phyloP scores from a whole-genome alignment of 2,888 invertebrate species.

The Drosophila macrothrix region DNA sequence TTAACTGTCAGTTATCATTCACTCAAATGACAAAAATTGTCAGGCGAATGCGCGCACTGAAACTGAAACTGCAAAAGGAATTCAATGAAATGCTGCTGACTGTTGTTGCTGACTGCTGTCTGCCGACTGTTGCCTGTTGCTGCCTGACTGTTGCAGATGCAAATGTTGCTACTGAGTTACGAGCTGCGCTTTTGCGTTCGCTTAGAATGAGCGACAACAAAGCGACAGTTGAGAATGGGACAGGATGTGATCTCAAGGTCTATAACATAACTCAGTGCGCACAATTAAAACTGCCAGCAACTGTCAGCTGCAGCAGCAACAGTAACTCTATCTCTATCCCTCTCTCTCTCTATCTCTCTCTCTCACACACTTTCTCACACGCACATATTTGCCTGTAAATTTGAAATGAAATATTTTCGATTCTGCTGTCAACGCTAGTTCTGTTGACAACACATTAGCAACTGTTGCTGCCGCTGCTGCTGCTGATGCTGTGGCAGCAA shows the following conservation, averaged over 20 bases:
- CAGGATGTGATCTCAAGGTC: conserved; percentile 60
- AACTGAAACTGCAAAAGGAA: conserved; percentile 46
- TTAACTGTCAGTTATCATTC: conserved; percentile 81
- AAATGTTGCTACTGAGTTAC: conserved; percentile 62
- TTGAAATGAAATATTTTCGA: conserved; percentile 81
- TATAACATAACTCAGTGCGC: conserved; percentile 57
- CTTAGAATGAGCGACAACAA: conserved; percentile 45
- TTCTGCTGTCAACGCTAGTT: conserved; percentile 79
- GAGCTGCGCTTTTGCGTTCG: conserved; percentile 42
- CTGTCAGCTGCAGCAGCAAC: conserved; percentile 6
- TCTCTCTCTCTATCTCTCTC: conserved; percentile 11
- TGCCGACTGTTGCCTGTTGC: conserved; percentile 8
- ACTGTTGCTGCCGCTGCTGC: conserved; percentile 57
- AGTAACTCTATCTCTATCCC: conserved; percentile 5
- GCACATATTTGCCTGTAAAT: conserved; percentile 61
- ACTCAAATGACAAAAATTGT: conserved; percentile 78
- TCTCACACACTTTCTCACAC: conserved; percentile 30
- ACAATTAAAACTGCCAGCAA: conserved; percentile 35
- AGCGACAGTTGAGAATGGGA: conserved; percentile 44
- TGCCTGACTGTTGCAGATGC: conserved; percentile 48
- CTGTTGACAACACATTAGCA: conserved; percentile 80
- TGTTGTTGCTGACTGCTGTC: conserved; percentile 32
- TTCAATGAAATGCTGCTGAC: conserved; percentile 40
- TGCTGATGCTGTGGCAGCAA: conserved; percentile 33
- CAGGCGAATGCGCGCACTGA: conserved; percentile 37